Evolutionary conservation across 2,113 vertebrate genomes (phyloP), one percentile per base, ranked within the genome.

Genomic region (Rhipidura dahli): DNA sequence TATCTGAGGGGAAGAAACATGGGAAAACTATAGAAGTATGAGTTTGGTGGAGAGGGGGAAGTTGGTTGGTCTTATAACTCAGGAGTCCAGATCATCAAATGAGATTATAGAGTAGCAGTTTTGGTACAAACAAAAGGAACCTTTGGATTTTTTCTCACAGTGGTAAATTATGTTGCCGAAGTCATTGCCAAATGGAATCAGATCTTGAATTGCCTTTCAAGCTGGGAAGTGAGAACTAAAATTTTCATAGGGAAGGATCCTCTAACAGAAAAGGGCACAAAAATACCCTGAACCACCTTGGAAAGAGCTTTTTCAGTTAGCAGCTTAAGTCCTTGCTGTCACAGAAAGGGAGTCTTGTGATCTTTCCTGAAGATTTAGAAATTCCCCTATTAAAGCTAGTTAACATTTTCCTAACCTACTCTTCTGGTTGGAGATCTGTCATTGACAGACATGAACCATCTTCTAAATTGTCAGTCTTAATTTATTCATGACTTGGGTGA

Each of bases 1-100:
- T 40, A 9, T 71, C 26, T 68, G 15, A 11, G 27, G 44, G 21
- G 5, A 45, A 4, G 1, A 42, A 33, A 15, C 0, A 1, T 69
- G 20, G 18, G 23, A 80, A 91, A 69, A 35, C 33, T 71, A 22
- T 27, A 59, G 39, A 71, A 66, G 37, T 28, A 26, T 13, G n/a
- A 59, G 31, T 61, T 84, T 60, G 24, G 27, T 56, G 24, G 44
- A 71, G 26, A 88, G 19, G 4, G 5, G 8, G 4, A 57, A 56
- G 64, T 70, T 1, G 3, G 18, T 61, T 80, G 12, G 10, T 65
- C 26, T 49, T 65, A 13, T 5, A 89, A 53, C 2, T 83, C 9
- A 8, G 59, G 15, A 92, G 15, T 22, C 24, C 69, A 42, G 51
- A 91, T 31, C 9, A 60, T 33, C 40, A 77, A 80, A 33, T 70